A percentile compares a stretch with the other conserved stretches of the same genome.
phyloP scores from a whole-genome alignment of 2,888 invertebrate genomes.

The Cryptocephalus primarius region DNA sequence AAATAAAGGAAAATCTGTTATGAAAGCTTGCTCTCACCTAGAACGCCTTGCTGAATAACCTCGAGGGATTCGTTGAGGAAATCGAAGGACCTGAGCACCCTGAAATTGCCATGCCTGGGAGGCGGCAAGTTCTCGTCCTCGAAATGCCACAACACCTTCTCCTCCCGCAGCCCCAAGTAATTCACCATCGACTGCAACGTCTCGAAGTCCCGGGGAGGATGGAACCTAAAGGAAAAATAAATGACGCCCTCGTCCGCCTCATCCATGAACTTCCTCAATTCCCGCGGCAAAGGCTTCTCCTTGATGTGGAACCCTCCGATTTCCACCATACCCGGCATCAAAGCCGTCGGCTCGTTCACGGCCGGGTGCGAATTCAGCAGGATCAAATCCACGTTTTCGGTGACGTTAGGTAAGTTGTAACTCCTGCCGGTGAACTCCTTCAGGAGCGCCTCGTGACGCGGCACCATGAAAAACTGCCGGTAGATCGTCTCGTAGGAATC shows the following conservation, averaged over 20 bases:
- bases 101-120: no score
- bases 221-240: background rate
- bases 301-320: conserved; percentile 44
- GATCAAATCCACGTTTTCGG: conserved; percentile 22
- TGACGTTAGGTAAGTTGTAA: conserved; percentile 15
- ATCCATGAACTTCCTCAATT: conserved; percentile 40
- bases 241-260: conserved; percentile 3
- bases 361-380: conserved; percentile 38
- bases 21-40: no score
- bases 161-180: no score
- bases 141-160: no score
- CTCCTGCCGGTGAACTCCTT: conserved; percentile 17
- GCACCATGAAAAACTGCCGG: conserved; percentile 14
- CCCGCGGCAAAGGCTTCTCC: conserved; percentile 22
- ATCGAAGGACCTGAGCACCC: no score
- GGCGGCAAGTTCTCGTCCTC: no score
- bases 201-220: no score
- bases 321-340: conserved; percentile 45
- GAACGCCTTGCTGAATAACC: no score
- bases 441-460: conserved; percentile 16
- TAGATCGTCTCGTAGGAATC: conserved; percentile 23
- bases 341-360: conserved; percentile 39
- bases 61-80: no score
- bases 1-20: no score
- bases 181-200: no score